phyloP scores from a whole-genome alignment of 2,113 vertebrate species.

The Phyllopteryx taeniolatus region DNA sequence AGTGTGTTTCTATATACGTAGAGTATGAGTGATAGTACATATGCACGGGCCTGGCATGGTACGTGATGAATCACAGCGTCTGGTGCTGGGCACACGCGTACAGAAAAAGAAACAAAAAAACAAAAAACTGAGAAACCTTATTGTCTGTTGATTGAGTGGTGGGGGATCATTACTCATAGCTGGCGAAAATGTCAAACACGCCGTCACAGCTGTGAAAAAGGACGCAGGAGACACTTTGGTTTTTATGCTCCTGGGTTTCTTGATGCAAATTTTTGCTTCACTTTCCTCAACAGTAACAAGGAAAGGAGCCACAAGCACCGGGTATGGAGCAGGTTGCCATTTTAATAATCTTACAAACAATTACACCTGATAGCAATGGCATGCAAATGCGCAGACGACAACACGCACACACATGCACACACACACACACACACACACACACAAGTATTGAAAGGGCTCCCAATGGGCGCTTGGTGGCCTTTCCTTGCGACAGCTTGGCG shows the following conservation, averaged over 20 bases:
- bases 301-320: constrained; percentile 22
- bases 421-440: constrained; percentile 2
- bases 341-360: constrained; percentile 31
- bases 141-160: constrained; percentile 28
- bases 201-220: constrained; percentile 21
- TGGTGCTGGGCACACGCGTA: constrained; percentile 22
- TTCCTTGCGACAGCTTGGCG: constrained; percentile 32
- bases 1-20: background rate
- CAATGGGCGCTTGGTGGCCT: constrained; percentile 46
- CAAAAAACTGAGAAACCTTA: constrained; percentile 33
- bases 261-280: background rate
- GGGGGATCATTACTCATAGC: constrained; percentile 40
- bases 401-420: background rate
- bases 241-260: background rate
- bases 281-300: constrained; percentile 5
- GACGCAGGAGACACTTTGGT: constrained; percentile 26
- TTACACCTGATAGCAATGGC: background rate
- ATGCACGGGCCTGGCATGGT: constrained; percentile 14
- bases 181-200: constrained; percentile 46
- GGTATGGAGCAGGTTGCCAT: constrained; percentile 29
- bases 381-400: background rate
- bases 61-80: constrained; percentile 30
- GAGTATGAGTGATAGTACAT: background rate
- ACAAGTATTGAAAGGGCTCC: constrained; percentile 35
- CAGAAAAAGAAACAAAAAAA: background rate